A percentile compares a stretch with the other conserved stretches of the same genome.
Evolutionary conservation across 1,140 invertebrate species (phyloP).

Genomic region (Drosophila tsacasi): DNA sequence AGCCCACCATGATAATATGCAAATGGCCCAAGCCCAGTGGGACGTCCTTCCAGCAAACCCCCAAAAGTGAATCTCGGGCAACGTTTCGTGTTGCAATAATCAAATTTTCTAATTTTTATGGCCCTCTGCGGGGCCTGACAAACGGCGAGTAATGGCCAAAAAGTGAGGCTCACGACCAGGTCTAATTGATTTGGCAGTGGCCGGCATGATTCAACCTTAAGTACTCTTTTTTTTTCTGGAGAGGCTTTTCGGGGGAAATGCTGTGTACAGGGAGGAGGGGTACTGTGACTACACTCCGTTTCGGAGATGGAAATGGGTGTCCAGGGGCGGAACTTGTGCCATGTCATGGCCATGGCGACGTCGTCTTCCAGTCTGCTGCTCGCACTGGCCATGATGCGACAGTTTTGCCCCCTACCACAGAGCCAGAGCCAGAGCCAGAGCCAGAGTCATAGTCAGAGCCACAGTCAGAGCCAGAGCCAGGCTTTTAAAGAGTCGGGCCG

Average conservation of each 20-base stretch:
- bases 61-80: conserved; percentile 59
- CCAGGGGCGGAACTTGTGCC: conserved; percentile 58
- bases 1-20: conserved; percentile 70
- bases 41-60: conserved; percentile 20
- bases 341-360: conserved; percentile 69
- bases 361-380: conserved; percentile 80
- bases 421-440: not conserved
- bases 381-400: conserved; percentile 71
- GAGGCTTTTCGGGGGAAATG: conserved; percentile 42
- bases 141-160: conserved; percentile 59
- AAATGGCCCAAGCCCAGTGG: conserved; percentile 60
- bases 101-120: conserved; percentile 85
- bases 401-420: conserved; percentile 29
- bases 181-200: conserved; percentile 78
- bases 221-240: conserved; percentile 40
- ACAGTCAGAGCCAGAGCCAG: conserved; percentile 25
- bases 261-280: not conserved
- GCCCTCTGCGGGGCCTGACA: conserved; percentile 59
- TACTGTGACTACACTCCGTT: conserved; percentile 2
- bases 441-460: conserved; percentile 26
- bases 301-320: conserved; percentile 27
- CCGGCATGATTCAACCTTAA: conserved; percentile 53
- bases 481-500: conserved; percentile 53
- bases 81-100: conserved; percentile 77
- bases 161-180: conserved; percentile 62